Evolutionary conservation across 2,888 invertebrate genomes (phyloP), one percentile per base, ranked within the genome.

Genomic region (Icerya purchasi): DNA sequence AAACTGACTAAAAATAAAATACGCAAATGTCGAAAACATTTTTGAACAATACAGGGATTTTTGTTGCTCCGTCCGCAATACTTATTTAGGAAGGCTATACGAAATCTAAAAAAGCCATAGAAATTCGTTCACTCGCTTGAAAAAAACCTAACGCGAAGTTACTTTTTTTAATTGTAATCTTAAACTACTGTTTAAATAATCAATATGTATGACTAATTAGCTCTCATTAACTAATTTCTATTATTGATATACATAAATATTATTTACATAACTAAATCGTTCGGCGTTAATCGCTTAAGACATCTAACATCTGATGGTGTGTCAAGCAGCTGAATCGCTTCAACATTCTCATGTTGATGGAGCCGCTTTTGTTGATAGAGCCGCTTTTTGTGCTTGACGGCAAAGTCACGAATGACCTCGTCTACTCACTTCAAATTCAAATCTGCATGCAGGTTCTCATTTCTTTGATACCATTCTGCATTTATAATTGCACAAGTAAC

Each of bases 161-260:
- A n/a, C n/a, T n/a, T n/a, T n/a, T n/a, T n/a, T n/a, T n/a, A n/a
- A 53, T 53, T 53, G 8, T 2, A 57, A 54, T 54, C 22, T 36
- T 36, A 36, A 36, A 36, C 36, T 36, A 36, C 5, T 36, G 36
- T 36, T 36, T 36, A 36, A 36, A 36, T 36, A 36, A 36, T 36
- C 36, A 36, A 36, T 36, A 36, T 36, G 14, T 36, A 36, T 5
- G 36, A 14, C 36, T 36, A 36, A 36, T 36, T 36, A 36, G 14
- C 14, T 8, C 5, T 36, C 14, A 36, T 14, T 36, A 36, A 36
- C 36, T 36, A 36, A 36, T 36, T 36, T 36, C 36, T 36, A 36
- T 36, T 36, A 36, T 36, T 36, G 5, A 36, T 36, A 14, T 36
- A 36, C 36, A 36, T 36, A 36, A 36, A 14, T 36, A 36, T 36